Evolutionary conservation across 2,797 vertebrate genomes (phyloP).

Genomic region (Linurgus olivaceus): DNA sequence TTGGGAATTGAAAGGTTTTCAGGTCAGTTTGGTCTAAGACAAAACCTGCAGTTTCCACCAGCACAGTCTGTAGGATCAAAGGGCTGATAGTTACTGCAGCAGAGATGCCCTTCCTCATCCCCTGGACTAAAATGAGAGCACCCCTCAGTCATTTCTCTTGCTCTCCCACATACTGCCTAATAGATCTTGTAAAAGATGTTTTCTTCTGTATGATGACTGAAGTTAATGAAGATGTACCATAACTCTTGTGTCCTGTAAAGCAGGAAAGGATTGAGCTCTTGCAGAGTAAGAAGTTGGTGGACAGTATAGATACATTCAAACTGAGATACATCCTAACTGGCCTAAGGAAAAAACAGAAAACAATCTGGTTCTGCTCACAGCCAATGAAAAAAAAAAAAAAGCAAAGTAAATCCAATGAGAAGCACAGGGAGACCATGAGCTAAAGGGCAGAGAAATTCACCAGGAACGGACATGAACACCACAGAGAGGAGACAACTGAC

Average conservation of each 20-base stretch:
- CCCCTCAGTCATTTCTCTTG: neutral
- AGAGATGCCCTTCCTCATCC: neutral
- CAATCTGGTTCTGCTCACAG: neutral
- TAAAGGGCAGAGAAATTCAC: neutral
- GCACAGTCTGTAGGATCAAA: neutral
- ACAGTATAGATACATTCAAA: neutral
- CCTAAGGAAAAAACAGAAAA: neutral
- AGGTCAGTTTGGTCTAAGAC: neutral
- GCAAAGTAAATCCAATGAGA: neutral
- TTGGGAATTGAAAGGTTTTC: neutral
- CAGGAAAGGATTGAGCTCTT: neutral
- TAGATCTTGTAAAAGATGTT: neutral
- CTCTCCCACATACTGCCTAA: neutral
- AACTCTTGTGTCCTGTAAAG: neutral
- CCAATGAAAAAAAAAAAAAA: neutral
- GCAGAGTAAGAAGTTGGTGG: neutral
- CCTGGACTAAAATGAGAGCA: neutral
- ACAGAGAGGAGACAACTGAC: neutral
- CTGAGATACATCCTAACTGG: neutral
- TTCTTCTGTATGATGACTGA: neutral
- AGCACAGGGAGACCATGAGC: neutral
- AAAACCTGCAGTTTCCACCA: neutral
- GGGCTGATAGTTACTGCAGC: neutral
- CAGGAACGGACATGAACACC: neutral
- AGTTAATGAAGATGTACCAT: neutral